Conservation (phyloP, 2,888 invertebrate species). For the Lordiphosa fenestrarum region DNA sequence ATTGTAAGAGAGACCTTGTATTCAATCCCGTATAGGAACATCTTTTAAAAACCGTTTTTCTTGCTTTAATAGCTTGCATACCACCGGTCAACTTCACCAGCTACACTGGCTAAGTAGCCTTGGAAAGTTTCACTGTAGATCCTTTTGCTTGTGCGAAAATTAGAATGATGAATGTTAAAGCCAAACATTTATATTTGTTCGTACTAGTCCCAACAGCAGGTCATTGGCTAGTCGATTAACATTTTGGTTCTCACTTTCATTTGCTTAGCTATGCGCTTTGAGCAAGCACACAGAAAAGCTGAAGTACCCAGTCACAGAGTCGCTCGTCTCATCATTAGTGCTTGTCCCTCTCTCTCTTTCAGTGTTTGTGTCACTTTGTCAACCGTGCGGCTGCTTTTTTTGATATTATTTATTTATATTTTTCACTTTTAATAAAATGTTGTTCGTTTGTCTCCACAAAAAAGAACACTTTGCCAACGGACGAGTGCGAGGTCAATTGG, state of each 20-base stretch:
- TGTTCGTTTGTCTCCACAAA: slow-evolving; percentile 21
- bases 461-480: slow-evolving; percentile 45
- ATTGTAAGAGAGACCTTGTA: no score
- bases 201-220: background rate
- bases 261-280: slow-evolving; percentile 55
- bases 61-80: no score
- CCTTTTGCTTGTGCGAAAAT: no score
- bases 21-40: no score
- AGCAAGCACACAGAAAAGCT: slow-evolving; percentile 24
- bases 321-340: slow-evolving; percentile 29
- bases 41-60: no score
- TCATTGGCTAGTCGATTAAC: background rate
- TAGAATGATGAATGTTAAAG: no score
- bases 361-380: slow-evolving; percentile 32
- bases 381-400: slow-evolving; percentile 20
- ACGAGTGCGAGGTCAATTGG: slow-evolving; percentile 66
- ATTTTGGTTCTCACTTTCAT: slow-evolving; percentile 7
- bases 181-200: no score
- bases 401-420: slow-evolving; percentile 51
- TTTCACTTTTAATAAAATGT: slow-evolving; percentile 53
- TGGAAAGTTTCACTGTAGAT: no score
- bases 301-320: slow-evolving; percentile 19
- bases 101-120: no score
- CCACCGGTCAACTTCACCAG: no score
- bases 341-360: slow-evolving; percentile 1